phyloP scores from a whole-genome alignment of 1,140 invertebrate species.

The Helicoverpa zea region DNA sequence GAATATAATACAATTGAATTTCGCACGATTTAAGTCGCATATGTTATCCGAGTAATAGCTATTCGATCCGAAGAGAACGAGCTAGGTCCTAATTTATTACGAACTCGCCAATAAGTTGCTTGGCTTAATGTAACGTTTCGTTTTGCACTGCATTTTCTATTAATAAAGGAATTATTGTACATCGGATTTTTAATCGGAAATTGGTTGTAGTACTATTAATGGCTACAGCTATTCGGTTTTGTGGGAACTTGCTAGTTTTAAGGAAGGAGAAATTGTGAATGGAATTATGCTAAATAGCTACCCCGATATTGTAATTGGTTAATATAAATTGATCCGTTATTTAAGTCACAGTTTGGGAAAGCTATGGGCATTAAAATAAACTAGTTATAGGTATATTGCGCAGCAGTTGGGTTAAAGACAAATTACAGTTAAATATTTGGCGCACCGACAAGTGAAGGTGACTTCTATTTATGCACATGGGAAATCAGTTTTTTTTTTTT shows the following conservation, averaged over 20 bases:
- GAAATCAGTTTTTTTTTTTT: too few relatives aligned
- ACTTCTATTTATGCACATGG: too few relatives aligned
- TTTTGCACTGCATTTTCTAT: constrained; percentile 40
- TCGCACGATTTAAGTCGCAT: constrained; percentile 43
- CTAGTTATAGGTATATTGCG: too few relatives aligned
- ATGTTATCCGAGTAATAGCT: constrained; percentile 41
- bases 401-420: too few relatives aligned
- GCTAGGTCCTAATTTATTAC: constrained; percentile 29
- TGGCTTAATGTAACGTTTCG: constrained; percentile 19
- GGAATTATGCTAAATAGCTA: neutral
- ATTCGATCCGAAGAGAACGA: constrained; percentile 8
- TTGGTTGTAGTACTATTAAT: constrained; percentile 5
- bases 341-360: too few relatives aligned
- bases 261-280: neutral
- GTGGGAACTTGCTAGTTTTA: neutral
- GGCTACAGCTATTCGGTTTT: neutral
- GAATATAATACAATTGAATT: constrained; percentile 45
- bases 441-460: too few relatives aligned
- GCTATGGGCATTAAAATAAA: too few relatives aligned
- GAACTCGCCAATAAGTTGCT: constrained; percentile 23
- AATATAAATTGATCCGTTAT: too few relatives aligned
- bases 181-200: constrained; percentile 38
- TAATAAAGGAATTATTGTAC: constrained; percentile 38
- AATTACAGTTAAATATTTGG: too few relatives aligned
- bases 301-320: too few relatives aligned